phyloP scores from a whole-genome alignment of 2,113 vertebrate genomes.

The Neotoma lepida region DNA sequence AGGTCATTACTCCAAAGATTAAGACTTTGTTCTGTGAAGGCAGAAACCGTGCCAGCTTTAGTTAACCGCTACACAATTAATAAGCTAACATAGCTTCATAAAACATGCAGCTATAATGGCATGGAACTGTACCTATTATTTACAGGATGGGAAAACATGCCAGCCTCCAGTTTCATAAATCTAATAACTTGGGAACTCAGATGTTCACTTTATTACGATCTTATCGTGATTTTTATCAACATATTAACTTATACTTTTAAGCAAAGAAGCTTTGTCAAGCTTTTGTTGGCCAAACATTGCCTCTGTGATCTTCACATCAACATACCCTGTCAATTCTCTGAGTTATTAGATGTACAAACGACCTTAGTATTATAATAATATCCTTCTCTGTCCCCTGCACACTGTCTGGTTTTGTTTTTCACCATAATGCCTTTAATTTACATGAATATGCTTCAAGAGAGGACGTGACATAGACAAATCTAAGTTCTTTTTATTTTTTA shows the following conservation, averaged over 20 bases:
- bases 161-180: neutral
- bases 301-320: neutral
- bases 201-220: neutral
- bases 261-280: neutral
- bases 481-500: neutral
- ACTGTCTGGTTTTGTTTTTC: neutral
- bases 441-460: neutral
- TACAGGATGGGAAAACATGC: neutral
- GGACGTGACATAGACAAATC: neutral
- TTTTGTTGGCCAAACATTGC: neutral
- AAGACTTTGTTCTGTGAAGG: conserved; percentile 1
- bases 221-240: neutral
- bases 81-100: neutral
- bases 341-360: neutral
- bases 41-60: neutral
- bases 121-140: neutral
- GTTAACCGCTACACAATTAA: neutral
- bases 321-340: neutral
- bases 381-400: neutral
- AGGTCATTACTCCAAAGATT: neutral
- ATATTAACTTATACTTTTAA: neutral
- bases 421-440: neutral
- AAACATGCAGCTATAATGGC: neutral
- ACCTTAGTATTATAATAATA: neutral
- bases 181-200: neutral